Evolutionary conservation across 2,113 vertebrate species (phyloP).

Genomic region (Tetrao urogallus): DNA sequence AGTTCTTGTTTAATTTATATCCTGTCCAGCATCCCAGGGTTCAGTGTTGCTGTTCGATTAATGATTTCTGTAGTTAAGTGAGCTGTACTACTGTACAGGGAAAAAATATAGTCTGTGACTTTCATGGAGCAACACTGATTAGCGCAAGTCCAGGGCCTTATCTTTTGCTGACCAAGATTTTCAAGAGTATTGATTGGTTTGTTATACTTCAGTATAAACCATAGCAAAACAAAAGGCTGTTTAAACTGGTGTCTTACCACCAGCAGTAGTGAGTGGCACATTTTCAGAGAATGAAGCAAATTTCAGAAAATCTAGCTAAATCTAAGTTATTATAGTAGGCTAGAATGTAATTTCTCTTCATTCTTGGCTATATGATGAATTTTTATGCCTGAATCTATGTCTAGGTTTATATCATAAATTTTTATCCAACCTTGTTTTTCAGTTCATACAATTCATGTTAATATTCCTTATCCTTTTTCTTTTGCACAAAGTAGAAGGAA

Average conservation of each 20-base stretch:
- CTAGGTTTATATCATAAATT: neutral
- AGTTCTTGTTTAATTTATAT: slow-evolving; percentile 46
- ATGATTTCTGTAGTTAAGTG: slow-evolving; percentile 48
- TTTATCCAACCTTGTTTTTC: neutral
- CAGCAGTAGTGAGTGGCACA: neutral
- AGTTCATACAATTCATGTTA: neutral
- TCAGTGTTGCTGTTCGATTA: slow-evolving; percentile 30
- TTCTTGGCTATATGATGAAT: neutral
- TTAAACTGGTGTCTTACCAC: neutral
- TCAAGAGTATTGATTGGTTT: neutral
- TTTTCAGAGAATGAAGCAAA: neutral
- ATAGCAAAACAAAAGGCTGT: neutral
- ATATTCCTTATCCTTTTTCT: neutral
- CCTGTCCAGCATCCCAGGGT: neutral
- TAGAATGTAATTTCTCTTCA: neutral
- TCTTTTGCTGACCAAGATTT: neutral
- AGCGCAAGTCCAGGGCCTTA: neutral
- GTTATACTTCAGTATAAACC: neutral
- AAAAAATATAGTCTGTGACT: slow-evolving; percentile 30
- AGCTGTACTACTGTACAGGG: slow-evolving; percentile 17
- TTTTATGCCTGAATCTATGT: neutral
- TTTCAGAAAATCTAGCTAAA: neutral
- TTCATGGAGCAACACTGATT: neutral
- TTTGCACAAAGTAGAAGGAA: neutral
- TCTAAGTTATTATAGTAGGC: neutral